Conservation (phyloP, 2,888 invertebrate species). For the Leptopilina syphax region DNA sequence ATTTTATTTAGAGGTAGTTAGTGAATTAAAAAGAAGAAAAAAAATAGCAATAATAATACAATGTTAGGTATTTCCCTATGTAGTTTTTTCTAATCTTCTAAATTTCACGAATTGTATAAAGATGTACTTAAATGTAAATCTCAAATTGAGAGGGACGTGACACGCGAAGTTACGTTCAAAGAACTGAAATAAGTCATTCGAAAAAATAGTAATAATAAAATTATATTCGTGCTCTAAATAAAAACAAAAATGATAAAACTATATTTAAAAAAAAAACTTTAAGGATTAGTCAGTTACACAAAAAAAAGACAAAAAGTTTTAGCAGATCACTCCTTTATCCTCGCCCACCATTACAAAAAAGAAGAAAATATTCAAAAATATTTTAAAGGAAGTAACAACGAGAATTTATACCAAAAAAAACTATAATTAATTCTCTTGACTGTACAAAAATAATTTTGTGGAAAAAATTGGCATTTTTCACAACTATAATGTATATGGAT, state of each 20-base stretch:
- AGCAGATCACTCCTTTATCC: not conserved
- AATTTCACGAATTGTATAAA: slow-evolving; percentile 30
- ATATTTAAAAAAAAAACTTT: not conserved
- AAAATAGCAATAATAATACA: not conserved
- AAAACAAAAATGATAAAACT: no score
- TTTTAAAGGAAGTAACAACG: slow-evolving; percentile 5
- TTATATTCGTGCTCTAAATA: not conserved
- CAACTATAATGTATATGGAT: not conserved
- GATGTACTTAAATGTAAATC: slow-evolving; percentile 26
- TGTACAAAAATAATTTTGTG: not conserved
- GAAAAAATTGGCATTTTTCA: slow-evolving; percentile 7
- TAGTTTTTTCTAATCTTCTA: slow-evolving; percentile 36
- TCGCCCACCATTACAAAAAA: not conserved
- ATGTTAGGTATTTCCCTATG: not conserved
- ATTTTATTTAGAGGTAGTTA: slow-evolving; percentile 8
- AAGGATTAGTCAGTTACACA: slow-evolving; percentile 16
- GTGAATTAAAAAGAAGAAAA: not conserved
- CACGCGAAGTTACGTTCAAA: not conserved
- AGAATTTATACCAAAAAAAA: not conserved
- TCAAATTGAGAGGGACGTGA: not conserved
- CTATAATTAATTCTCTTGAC: not conserved
- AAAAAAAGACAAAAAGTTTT: not conserved
- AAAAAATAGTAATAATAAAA: not conserved
- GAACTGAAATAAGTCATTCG: slow-evolving; percentile 22
- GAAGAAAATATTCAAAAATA: not conserved